Base-by-base conservation (phyloP, 2,113 vertebrate species). In the Anarhynchus alexandrinus region DNA sequence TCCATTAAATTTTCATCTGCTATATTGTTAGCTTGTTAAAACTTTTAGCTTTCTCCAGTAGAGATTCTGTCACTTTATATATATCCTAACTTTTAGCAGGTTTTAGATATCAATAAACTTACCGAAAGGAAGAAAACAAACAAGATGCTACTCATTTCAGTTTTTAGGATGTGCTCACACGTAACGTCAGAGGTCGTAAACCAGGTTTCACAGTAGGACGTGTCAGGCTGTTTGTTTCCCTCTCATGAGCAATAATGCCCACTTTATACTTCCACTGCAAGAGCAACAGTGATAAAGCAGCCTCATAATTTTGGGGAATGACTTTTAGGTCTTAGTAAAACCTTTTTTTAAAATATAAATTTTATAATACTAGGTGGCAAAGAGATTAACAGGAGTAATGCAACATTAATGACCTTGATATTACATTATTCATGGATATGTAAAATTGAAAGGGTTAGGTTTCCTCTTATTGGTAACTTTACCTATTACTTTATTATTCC, bases 221-320 rank as follows among this genome's bases (percentile, higher is more conserved):
- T 64, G 5, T 79, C 49, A 82, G 83, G 54, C 90, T 96, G 12
- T 84, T 94, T 92, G 11, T 70, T 94, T 93, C 16, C 21, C 11
- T 64, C 47, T 30, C 54, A 22, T 9, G 45, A 66, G 74, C 27
- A 86, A 34, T 82, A 91, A 58, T 45, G 15, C 47, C 45, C 17
- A 4, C 32, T 90, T 89, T 83, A 86, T 83, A 72, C 69, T 83
- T 89, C 51, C 40, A 88, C 7, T 85, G 65, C 11, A 73, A 82
- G 62, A 90, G 80, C 74, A 91, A 90, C 86, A 92, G 52, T 84
- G 65, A 70, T 92, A 76, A 84, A 96, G 71, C 2, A 90, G 52
- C 49, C 21, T 85, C 34, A 80, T 79, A 87, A 66, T 87, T 78
- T 93, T 74, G 15, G 29, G 21, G 51, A 91, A 91, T 92, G 66